phyloP scores from a whole-genome alignment of 2,888 invertebrate species.

The Meiosimyza decipiens region DNA sequence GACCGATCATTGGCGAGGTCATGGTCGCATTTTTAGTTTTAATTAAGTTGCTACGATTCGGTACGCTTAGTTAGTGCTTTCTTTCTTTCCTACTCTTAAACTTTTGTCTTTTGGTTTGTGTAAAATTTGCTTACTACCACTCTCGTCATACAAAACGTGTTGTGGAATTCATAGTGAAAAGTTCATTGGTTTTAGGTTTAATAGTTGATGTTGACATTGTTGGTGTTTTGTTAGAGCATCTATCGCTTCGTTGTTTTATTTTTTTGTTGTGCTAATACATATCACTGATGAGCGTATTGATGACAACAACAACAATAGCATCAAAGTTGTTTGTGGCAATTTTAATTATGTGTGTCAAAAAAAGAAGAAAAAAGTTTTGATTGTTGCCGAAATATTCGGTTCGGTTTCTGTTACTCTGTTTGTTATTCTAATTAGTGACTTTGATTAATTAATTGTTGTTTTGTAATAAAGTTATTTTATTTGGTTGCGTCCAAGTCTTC shows the following conservation, averaged over 20 bases:
- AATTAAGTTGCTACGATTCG: neutral
- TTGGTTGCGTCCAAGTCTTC: too few relatives aligned
- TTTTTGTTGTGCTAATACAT: neutral
- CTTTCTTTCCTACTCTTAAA: neutral
- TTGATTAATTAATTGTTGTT: too few relatives aligned
- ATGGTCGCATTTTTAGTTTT: conserved; percentile 17
- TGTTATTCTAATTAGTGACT: too few relatives aligned
- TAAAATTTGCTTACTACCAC: too few relatives aligned
- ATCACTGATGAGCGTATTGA: neutral
- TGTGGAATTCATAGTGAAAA: conserved; percentile 16
- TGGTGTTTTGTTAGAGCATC: neutral
- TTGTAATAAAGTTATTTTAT: too few relatives aligned
- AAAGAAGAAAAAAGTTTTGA: too few relatives aligned
- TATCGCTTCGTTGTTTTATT: neutral
- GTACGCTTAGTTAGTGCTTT: neutral
- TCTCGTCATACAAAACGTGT: too few relatives aligned
- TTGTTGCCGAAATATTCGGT: too few relatives aligned
- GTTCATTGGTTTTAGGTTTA: conserved; percentile 18
- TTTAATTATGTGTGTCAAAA: too few relatives aligned
- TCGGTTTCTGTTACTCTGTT: too few relatives aligned
- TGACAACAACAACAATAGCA: neutral
- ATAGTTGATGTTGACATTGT: conserved; percentile 11
- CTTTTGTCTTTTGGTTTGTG: neutral
- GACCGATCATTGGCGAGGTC: conserved; percentile 16
- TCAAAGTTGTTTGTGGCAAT: neutral